A percentile compares a stretch with the other conserved stretches of the same genome.
phyloP scores from a whole-genome alignment of 2,113 vertebrate species.

The Anser brachyrhynchus region DNA sequence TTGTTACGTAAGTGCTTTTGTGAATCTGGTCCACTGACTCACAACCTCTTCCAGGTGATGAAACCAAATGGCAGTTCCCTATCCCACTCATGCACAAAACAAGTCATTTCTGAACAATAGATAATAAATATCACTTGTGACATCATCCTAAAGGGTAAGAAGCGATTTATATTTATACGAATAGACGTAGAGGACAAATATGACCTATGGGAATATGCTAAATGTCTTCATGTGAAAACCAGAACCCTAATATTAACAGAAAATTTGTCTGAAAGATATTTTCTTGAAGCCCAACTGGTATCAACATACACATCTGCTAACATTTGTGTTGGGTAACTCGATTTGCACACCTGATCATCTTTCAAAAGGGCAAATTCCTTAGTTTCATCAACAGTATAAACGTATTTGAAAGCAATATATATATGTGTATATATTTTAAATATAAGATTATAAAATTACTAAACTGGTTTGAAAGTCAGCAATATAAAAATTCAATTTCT shows the following conservation, averaged over 20 bases:
- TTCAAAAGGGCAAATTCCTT: conserved; percentile 33
- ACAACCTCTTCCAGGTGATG: background rate
- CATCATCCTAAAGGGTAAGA: conserved; percentile 70
- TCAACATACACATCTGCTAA: conserved; percentile 15
- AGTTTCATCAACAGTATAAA: background rate
- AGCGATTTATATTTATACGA: conserved; percentile 43
- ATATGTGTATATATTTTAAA: background rate
- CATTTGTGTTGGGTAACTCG: conserved; percentile 3
- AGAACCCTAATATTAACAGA: conserved; percentile 30
- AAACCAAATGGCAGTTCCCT: background rate
- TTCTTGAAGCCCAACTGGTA: background rate
- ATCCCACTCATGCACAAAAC: background rate
- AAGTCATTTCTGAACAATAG: conserved; percentile 25
- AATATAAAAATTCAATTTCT: background rate
- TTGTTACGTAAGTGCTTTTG: background rate
- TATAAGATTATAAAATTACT: background rate
- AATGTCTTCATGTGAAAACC: conserved; percentile 49
- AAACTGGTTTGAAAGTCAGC: background rate
- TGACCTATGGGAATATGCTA: conserved; percentile 57
- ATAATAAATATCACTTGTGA: conserved; percentile 58
- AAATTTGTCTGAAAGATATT: conserved; percentile 37
- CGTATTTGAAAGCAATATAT: background rate
- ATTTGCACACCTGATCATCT: conserved; percentile 20
- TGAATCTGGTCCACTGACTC: background rate
- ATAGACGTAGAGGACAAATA: conserved; percentile 54